phyloP scores from a whole-genome alignment of 2,797 vertebrate genomes.

The Florisuga fusca region DNA sequence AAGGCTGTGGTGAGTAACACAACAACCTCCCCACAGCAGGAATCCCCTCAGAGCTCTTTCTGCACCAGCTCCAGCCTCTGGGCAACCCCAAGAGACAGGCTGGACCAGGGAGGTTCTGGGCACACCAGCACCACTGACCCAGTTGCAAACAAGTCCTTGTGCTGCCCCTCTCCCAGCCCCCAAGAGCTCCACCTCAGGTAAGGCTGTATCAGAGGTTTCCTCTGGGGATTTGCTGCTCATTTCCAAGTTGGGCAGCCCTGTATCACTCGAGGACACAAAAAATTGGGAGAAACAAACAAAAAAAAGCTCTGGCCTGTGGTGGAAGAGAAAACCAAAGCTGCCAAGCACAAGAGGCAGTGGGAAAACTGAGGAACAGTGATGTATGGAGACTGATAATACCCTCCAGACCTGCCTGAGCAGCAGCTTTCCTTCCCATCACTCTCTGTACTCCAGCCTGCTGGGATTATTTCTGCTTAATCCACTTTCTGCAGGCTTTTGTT shows the following conservation, averaged over 20 bases:
- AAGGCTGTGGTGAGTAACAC: neutral
- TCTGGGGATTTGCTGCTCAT: neutral
- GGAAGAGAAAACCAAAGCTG: neutral
- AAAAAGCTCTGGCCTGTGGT: accelerated
- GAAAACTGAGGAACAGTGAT: neutral
- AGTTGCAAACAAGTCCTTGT: accelerated
- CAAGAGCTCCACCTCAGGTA: neutral
- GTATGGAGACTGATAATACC: neutral
- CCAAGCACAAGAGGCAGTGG: neutral
- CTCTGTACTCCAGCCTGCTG: neutral
- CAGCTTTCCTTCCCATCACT: neutral
- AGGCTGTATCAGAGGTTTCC: neutral
- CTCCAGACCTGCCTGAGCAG: neutral
- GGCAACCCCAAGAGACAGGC: neutral
- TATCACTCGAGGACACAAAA: neutral
- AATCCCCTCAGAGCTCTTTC: neutral
- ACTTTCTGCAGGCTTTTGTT: neutral
- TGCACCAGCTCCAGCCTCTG: accelerated
- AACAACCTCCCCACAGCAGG: neutral
- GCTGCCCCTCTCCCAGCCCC: neutral
- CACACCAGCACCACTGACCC: accelerated
- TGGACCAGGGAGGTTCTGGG: accelerated
- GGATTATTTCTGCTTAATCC: conserved; percentile 14
- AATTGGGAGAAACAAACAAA: neutral
- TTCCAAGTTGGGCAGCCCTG: neutral